Evolutionary conservation across 1,140 invertebrate genomes (phyloP).

Genomic region (Maniola jurtina): DNA sequence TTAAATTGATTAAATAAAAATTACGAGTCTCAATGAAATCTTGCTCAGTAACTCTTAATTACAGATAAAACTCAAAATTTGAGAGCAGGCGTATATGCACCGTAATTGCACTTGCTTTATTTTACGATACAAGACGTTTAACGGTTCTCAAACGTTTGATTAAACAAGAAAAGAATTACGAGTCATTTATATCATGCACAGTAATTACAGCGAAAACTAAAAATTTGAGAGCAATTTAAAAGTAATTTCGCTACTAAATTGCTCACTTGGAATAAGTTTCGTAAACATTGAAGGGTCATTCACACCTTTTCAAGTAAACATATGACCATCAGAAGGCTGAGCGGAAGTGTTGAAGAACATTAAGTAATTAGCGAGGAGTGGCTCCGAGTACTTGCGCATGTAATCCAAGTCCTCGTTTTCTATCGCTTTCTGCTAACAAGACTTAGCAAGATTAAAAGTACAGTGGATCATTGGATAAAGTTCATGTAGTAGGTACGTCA

Average conservation of each 20-base stretch:
- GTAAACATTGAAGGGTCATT: constrained; percentile 14
- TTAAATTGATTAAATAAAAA: too few relatives aligned
- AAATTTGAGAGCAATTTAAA: neutral
- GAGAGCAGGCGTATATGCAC: neutral
- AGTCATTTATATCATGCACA: neutral
- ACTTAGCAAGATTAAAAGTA: neutral
- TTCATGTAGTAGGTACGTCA: too few relatives aligned
- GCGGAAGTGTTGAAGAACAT: constrained; percentile 23
- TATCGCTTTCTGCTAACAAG: constrained; percentile 6
- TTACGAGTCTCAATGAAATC: neutral
- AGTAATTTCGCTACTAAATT: constrained; percentile 2
- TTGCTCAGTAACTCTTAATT: neutral
- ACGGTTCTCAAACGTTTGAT: neutral
- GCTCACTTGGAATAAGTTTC: neutral
- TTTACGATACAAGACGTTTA: neutral
- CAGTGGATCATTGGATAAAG: too few relatives aligned
- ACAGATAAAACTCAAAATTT: neutral
- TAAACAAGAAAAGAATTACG: too few relatives aligned
- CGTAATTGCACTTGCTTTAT: too few relatives aligned
- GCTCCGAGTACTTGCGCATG: constrained; percentile 17
- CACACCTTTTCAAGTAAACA: constrained; percentile 12
- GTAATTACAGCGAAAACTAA: neutral
- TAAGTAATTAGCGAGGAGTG: constrained; percentile 34
- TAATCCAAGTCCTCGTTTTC: constrained; percentile 17
- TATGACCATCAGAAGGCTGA: constrained; percentile 11